Percentiles rank a stretch among this genome's conserved stretches.
These are phyloP conservation scores for Pterocles orientalis DNA, from an alignment of 2,113 vertebrate species.

Conservation along the genomic window DNA sequence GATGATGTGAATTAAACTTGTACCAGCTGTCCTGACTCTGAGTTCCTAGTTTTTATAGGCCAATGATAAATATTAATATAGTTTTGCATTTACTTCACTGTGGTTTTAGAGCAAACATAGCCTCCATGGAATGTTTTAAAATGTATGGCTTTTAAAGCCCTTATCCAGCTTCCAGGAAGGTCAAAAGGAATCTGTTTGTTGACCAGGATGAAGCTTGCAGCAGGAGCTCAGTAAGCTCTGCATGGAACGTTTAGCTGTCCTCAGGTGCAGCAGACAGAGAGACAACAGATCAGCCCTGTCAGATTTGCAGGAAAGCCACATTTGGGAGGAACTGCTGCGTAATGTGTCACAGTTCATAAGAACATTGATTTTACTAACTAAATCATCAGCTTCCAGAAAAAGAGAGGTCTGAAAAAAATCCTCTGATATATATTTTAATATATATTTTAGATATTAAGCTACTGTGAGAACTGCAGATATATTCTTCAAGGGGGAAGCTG, in stretches of 20 bases:
- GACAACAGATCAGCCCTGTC: background rate
- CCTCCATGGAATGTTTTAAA: constrained; percentile 53
- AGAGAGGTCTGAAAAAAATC: background rate
- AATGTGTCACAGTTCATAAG: background rate
- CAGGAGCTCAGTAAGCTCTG: background rate
- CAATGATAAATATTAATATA: constrained; percentile 55
- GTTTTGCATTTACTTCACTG: constrained; percentile 37
- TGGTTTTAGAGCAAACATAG: constrained; percentile 41
- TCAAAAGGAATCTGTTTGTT: constrained; percentile 27
- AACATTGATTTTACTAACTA: background rate
- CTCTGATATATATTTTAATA: background rate
- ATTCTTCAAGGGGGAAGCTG: background rate
- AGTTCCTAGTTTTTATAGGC: constrained; percentile 19
- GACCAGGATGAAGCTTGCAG: background rate
- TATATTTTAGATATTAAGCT: background rate
- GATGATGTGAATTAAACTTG: constrained; percentile 41
- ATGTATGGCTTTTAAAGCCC: background rate
- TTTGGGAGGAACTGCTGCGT: background rate
- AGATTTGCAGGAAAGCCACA: background rate
- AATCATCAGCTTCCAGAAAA: background rate
- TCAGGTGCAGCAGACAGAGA: background rate
- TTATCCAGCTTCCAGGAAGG: constrained; percentile 34
- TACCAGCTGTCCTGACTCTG: constrained; percentile 23
- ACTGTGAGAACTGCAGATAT: background rate
- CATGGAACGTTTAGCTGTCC: background rate